Conservation (phyloP, 2,797 vertebrate genomes). For the Masticophis lateralis region DNA sequence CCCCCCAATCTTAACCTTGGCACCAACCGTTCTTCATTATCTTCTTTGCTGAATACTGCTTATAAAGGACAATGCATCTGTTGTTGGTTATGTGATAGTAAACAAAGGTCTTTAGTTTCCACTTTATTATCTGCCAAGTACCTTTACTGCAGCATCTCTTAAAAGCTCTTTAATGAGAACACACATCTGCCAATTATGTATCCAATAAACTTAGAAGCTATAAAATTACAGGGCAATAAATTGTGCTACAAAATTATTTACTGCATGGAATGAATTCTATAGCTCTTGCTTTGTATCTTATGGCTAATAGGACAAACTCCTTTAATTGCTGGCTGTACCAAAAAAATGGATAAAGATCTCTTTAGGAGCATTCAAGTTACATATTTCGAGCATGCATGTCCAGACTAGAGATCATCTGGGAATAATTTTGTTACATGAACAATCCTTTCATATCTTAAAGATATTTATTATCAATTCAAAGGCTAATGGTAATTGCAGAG, state of each 20-base stretch:
- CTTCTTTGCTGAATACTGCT: constrained; percentile 16
- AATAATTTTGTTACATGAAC: constrained; percentile 2
- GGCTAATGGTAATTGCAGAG: background rate
- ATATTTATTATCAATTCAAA: background rate
- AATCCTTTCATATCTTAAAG: background rate
- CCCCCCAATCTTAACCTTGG: background rate
- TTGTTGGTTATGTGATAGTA: constrained; percentile 21
- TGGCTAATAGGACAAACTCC: constrained; percentile 14
- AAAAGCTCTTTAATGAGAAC: constrained; percentile 58
- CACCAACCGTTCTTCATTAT: constrained; percentile 24
- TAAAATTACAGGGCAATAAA: constrained; percentile 63
- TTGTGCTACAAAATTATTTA: constrained; percentile 56
- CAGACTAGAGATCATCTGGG: constrained; percentile 8
- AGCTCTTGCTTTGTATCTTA: constrained; percentile 36
- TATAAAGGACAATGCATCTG: constrained; percentile 20
- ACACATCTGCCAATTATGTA: constrained; percentile 60
- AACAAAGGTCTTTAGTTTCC: background rate
- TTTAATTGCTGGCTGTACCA: constrained; percentile 26
- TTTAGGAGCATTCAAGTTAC: constrained; percentile 18
- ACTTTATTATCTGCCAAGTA: constrained; percentile 42
- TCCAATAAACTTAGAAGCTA: constrained; percentile 54
- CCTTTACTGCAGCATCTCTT: constrained; percentile 56
- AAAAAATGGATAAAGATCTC: background rate
- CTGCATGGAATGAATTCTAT: background rate
- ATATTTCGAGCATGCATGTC: background rate